Percentiles rank a stretch among this genome's conserved stretches.
Conservation (phyloP, 2,888 invertebrate species). For the Quadriops clusia region DNA sequence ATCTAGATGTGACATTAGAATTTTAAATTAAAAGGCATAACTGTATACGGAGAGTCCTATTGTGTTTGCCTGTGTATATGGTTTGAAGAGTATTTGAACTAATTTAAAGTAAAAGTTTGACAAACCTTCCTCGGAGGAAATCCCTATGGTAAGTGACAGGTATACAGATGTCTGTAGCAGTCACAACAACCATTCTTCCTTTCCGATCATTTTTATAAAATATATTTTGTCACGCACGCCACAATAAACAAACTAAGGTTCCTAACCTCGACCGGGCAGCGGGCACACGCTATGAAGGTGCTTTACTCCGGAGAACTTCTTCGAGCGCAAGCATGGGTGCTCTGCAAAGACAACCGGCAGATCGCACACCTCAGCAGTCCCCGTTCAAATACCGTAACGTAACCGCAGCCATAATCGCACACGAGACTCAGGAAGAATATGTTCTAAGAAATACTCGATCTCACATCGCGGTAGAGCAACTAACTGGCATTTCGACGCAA, state of each 20-base stretch:
- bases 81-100: too few relatives aligned
- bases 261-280: too few relatives aligned
- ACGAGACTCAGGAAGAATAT: constrained; percentile 8
- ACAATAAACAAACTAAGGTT: not conserved
- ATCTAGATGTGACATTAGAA: too few relatives aligned
- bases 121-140: constrained; percentile 22
- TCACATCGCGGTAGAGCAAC: too few relatives aligned
- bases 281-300: too few relatives aligned
- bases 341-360: too few relatives aligned
- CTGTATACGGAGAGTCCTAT: too few relatives aligned
- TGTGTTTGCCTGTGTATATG: too few relatives aligned
- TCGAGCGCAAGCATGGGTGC: not conserved
- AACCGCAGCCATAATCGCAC: constrained; percentile 17
- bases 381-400: constrained; percentile 21
- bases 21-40: too few relatives aligned
- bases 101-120: too few relatives aligned
- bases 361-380: constrained; percentile 11
- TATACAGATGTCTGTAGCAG: constrained; percentile 25
- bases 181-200: constrained; percentile 26
- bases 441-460: constrained; percentile 13
- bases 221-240: not conserved
- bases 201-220: not conserved
- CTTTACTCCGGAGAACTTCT: too few relatives aligned
- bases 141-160: constrained; percentile 22
- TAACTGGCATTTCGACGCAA: not conserved